Base-by-base conservation (phyloP, 2,113 vertebrate genomes). In the Aspidoscelis tigris region DNA sequence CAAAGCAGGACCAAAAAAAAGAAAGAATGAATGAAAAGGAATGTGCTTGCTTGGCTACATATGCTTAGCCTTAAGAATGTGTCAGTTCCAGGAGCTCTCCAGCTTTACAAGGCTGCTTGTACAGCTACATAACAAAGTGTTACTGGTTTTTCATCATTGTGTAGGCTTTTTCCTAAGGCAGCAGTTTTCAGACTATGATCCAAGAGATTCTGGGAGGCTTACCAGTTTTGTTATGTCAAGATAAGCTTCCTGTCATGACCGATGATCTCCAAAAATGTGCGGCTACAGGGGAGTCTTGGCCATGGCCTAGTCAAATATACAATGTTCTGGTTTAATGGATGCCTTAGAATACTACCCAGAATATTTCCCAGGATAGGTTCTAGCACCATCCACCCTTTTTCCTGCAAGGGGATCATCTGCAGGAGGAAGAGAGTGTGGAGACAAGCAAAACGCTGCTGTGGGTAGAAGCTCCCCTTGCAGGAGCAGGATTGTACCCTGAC, bases 1-100 rank as follows among this genome's bases (percentile, higher is more conserved):
- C 84, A 90, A 91, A 90, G 70, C 90, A 89, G 80, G 65, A 68
- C 70, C 6, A 33, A 89, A 79, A 61, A 1, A 8, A 4, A 2
- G 33, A 33, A 33, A 33, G 33, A 33, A 33, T 1, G 33, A 33
- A 33, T 33, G 33, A 89, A 91, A 61, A 50, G 80, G 81, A 84
- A 76, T 89, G 90, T 84, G 80, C 41, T 81, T 78, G n/a, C 83
- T 79, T 55, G 81, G 85, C 18, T 58, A 78, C 64, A 43, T 7
- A 73, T 9, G 18, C 72, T 55, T 89, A 82, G 43, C 47, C 76
- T n/a, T 58, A 74, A 83, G 78, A 65, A 77, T 50, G 71, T n/a
- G 16, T 44, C 77, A 61, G 66, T 65, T 33, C 26, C 4, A 82
- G 41, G 41, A 74, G 69, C 43, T n/a, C 33, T 12, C 43, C 21